phyloP scores from a whole-genome alignment of 2,888 invertebrate species.

The Cosmopolites sordidus region DNA sequence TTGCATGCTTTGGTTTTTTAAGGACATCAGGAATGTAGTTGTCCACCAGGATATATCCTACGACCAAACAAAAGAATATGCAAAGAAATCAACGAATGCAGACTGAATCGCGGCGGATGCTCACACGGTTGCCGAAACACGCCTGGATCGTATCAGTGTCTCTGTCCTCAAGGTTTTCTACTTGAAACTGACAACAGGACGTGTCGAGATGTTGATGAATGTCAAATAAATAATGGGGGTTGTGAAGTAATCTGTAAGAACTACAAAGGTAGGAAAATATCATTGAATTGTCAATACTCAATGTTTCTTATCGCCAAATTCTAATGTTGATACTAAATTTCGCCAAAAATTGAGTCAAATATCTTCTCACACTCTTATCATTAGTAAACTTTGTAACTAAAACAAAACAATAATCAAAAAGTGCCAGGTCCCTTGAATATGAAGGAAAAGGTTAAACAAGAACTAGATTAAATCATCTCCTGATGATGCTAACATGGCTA shows the following conservation, averaged over 20 bases:
- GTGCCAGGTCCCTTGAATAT: no score
- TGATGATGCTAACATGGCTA: no score
- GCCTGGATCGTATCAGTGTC: slow-evolving; percentile 52
- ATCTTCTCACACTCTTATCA: no score
- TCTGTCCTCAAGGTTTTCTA: slow-evolving; percentile 49
- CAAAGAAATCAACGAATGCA: slow-evolving; percentile 57
- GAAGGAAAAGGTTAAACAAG: no score
- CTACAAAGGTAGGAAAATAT: slow-evolving; percentile 32
- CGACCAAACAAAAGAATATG: slow-evolving; percentile 48
- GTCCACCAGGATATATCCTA: slow-evolving; percentile 41
- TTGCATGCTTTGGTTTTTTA: no score
- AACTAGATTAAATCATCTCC: no score
- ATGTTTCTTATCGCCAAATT: no score
- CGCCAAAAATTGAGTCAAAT: no score
- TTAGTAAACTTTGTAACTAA: no score
- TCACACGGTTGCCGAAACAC: slow-evolving; percentile 58
- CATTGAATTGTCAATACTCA: no score
- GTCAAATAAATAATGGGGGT: slow-evolving; percentile 41
- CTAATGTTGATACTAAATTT: no score
- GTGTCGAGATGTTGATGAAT: slow-evolving; percentile 48
- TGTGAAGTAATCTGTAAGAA: slow-evolving; percentile 53
- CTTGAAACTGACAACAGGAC: slow-evolving; percentile 41
- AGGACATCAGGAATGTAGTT: slow-evolving; percentile 18
- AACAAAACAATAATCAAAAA: no score
- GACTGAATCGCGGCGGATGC: slow-evolving; percentile 57